Conservation (phyloP, 2,888 invertebrate species). For the Papilio demoleus region DNA sequence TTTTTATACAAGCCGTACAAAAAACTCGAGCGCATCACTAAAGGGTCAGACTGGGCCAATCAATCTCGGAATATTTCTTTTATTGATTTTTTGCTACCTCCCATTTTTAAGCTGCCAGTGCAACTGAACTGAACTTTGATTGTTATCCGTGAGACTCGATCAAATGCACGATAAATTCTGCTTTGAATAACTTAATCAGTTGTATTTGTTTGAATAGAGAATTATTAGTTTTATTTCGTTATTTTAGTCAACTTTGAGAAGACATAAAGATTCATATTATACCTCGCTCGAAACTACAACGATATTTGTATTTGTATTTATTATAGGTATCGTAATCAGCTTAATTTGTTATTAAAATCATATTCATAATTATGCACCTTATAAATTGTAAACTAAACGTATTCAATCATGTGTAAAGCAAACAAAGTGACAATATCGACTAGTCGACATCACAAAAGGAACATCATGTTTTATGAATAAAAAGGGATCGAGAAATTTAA, state of each 20-base stretch:
- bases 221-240: background rate
- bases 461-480: constrained; percentile 44
- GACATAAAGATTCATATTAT: background rate
- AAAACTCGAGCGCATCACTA: constrained; percentile 73
- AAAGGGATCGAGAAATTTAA: constrained; percentile 70
- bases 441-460: constrained; percentile 11
- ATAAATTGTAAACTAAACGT: constrained; percentile 35
- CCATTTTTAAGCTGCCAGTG: constrained; percentile 57
- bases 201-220: constrained; percentile 34
- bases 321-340: background rate
- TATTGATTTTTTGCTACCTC: constrained; percentile 69
- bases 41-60: constrained; percentile 80
- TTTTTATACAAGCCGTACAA: constrained; percentile 76
- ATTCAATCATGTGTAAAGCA: constrained; percentile 24
- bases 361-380: constrained; percentile 3
- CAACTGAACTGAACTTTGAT: constrained; percentile 63
- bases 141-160: constrained; percentile 69
- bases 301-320: background rate
- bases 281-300: too few species aligned
- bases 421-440: constrained; percentile 20
- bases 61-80: constrained; percentile 79
- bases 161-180: constrained; percentile 44
- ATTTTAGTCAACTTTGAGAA: background rate
- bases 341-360: background rate
- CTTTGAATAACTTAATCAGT: constrained; percentile 40